These are phyloP conservation scores for Etia nguti DNA, from an alignment of 2,113 vertebrate species.

Conservation along the genomic window DNA sequence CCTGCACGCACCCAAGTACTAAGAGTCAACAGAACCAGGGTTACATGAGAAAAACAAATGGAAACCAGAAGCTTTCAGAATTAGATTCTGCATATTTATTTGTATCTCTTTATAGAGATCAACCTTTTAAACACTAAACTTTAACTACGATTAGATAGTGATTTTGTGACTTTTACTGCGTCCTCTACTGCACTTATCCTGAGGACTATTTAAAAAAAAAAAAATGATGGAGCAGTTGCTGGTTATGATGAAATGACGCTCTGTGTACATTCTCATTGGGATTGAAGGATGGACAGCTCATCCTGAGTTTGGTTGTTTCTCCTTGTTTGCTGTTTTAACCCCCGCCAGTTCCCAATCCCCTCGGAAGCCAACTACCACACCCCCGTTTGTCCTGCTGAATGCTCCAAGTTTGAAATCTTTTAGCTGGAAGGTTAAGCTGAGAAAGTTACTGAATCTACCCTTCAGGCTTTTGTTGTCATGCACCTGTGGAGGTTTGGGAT, in stretches of 20 bases:
- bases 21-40: not conserved
- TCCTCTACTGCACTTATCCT: not conserved
- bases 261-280: not conserved
- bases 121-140: not conserved
- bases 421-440: not conserved
- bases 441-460: not conserved
- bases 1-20: not conserved
- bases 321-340: not conserved
- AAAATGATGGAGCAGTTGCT: not conserved
- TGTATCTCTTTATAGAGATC: not conserved
- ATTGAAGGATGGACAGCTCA: not conserved
- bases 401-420: not conserved
- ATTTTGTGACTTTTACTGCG: not conserved
- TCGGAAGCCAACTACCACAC: not conserved
- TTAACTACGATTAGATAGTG: not conserved
- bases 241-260: not conserved
- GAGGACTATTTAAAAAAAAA: not conserved
- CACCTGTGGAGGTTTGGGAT: not conserved
- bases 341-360: not conserved
- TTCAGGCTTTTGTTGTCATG: not conserved
- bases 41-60: not conserved
- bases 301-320: not conserved
- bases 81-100: not conserved
- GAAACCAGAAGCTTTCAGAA: not conserved
- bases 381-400: conserved; percentile 45